A percentile compares a stretch with the other conserved stretches of the same genome.
Conservation (phyloP, 2,888 invertebrate genomes). For the Myathropa florea region DNA sequence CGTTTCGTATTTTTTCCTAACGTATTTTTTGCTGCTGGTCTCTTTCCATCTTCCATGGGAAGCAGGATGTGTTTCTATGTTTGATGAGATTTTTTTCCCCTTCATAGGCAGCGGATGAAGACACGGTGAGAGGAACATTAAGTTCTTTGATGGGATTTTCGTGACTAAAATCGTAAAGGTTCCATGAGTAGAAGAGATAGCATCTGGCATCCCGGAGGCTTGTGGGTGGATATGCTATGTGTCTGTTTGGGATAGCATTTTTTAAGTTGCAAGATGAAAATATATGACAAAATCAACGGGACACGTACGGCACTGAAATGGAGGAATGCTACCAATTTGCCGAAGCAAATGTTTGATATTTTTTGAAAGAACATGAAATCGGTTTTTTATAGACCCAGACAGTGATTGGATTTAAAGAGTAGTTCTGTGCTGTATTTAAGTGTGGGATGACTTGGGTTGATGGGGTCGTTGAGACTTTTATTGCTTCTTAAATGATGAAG, state of each 20-base stretch:
- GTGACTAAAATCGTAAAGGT: conserved; percentile 67
- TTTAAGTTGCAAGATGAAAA: conserved; percentile 46
- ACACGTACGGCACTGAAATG: conserved; percentile 54
- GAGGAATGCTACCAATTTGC: conserved; percentile 45
- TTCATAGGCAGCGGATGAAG: conserved; percentile 42
- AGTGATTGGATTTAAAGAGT: conserved; percentile 50
- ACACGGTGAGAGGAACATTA: conserved; percentile 66
- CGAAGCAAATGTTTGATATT: conserved; percentile 39
- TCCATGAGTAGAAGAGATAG: conserved; percentile 35
- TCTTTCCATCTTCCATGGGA: not conserved
- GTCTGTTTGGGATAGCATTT: not conserved
- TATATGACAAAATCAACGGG: conserved; percentile 56
- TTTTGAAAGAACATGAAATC: conserved; percentile 19
- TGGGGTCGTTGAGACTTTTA: not conserved
- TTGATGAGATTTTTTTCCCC: conserved; percentile 20
- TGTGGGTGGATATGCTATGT: not conserved
- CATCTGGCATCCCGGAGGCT: conserved; percentile 40
- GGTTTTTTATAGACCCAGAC: conserved; percentile 32
- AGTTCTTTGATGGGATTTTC: conserved; percentile 70
- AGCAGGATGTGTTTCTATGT: conserved; percentile 39
- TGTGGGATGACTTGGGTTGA: not conserved
- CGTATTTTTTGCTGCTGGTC: not conserved
- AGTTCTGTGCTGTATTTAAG: conserved; percentile 19
- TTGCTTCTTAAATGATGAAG: not conserved
- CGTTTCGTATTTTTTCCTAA: not conserved